Conservation (phyloP, 2,113 vertebrate species). For the Centropus bengalensis region DNA sequence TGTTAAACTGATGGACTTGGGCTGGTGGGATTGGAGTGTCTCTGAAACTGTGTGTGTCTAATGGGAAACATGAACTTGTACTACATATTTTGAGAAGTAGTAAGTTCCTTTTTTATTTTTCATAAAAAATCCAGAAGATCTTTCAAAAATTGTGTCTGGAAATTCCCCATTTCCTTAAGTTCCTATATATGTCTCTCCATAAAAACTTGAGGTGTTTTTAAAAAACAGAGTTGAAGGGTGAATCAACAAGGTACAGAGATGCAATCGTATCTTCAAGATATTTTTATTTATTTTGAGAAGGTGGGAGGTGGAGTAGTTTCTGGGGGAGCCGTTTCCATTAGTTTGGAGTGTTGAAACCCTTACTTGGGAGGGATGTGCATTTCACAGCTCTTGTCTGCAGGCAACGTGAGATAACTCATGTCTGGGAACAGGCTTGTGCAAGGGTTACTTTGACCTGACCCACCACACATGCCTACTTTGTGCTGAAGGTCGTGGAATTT, state of each 20-base stretch:
- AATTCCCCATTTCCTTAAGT: neutral
- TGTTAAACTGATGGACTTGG: neutral
- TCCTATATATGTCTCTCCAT: neutral
- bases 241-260: neutral
- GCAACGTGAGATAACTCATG: neutral
- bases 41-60: neutral
- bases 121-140: neutral
- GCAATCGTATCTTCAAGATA: neutral
- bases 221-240: neutral
- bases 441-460: neutral
- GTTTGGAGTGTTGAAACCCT: neutral
- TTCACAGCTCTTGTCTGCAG: neutral
- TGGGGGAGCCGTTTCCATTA: neutral
- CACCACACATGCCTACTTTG: accelerated
- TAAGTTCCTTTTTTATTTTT: neutral
- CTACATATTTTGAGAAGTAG: neutral
- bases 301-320: neutral
- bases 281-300: neutral
- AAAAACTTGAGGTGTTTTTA: neutral
- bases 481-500: neutral
- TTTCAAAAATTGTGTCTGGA: neutral
- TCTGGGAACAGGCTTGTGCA: conserved; percentile 28
- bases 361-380: neutral
- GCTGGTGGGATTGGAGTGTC: neutral
- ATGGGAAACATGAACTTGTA: neutral